Evolutionary conservation across 2,797 vertebrate genomes (phyloP), one percentile per base, ranked within the genome.

Genomic region (Neosilurus mollespiculum): DNA sequence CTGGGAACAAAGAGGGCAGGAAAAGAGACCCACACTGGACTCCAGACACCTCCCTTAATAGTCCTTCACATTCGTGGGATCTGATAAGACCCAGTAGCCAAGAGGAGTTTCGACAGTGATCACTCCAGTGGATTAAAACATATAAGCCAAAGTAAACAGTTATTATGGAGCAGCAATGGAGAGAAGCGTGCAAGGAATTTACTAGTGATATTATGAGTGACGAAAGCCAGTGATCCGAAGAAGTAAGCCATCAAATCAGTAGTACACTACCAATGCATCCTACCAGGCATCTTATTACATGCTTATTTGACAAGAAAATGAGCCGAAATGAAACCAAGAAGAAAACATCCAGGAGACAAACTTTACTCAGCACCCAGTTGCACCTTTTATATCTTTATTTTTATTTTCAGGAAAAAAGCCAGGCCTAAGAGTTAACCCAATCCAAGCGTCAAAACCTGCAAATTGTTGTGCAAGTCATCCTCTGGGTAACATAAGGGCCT

Each of bases 91-190:
- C 88, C 91, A 82, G 90, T 88, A 91, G 91, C 83, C 81, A 87
- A 89, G 87, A 87, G 88, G 86, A 90, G 89, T 90, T 93, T 91
- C 92, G 93, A 92, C 83, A 91, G 90, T 83, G 87, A 92, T 90
- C 89, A 87, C 87, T 89, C 89, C 86, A 88, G 90, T 8, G 84
- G 89, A 90, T 89, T 69, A 85, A 90, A 89, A 92, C 89, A 89
- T 91, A 91, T 89, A 93, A 93, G 90, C 91, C 92, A 93, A 91
- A 93, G 93, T 90, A 94, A 94, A 93, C 93, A 93, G 91, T 93
- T 92, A 93, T 94, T 92, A 94, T 86, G 88, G 90, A 87, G 89
- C 93, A 93, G 91, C 89, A 90, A 94, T 92, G 92, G 90, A 88
- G 86, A 88, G 86, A 81, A 78, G 89, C 87, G 89, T 89, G 83